Conservation (phyloP, 2,113 vertebrate genomes). For the Tyto alba region DNA sequence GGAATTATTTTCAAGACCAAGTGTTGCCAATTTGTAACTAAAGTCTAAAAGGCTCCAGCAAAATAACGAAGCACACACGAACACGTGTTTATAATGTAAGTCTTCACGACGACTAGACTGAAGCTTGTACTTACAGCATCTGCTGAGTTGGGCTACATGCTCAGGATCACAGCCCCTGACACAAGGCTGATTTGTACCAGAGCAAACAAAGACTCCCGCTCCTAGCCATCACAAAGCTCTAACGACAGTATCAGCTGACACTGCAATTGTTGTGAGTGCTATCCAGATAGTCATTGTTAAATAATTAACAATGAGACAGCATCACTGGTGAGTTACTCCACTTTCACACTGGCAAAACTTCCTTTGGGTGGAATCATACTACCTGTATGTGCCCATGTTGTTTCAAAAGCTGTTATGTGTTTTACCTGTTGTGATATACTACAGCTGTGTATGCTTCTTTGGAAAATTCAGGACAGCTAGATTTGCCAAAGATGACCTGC, state of each 20-base stretch:
- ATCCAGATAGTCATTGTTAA: background rate
- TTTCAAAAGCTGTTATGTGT: conserved; percentile 1
- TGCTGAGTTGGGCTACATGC: background rate
- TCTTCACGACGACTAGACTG: background rate
- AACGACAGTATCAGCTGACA: background rate
- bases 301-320: background rate
- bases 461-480: conserved; percentile 94
- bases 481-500: conserved; percentile 98
- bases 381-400: too few species aligned
- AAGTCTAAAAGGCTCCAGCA: background rate
- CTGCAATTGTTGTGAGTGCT: background rate
- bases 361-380: background rate
- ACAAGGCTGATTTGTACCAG: background rate
- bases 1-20: background rate
- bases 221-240: background rate
- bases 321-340: background rate
- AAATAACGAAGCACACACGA: background rate
- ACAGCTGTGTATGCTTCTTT: conserved; percentile 97
- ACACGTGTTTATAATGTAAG: background rate
- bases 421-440: conserved; percentile 97
- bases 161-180: background rate
- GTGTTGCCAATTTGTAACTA: background rate
- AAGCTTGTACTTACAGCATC: background rate
- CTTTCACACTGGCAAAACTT: background rate
- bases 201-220: background rate